These are phyloP conservation scores for Mormyrus proboscirostris DNA, from an alignment of 2,797 vertebrate species.

Conservation along the genomic window DNA sequence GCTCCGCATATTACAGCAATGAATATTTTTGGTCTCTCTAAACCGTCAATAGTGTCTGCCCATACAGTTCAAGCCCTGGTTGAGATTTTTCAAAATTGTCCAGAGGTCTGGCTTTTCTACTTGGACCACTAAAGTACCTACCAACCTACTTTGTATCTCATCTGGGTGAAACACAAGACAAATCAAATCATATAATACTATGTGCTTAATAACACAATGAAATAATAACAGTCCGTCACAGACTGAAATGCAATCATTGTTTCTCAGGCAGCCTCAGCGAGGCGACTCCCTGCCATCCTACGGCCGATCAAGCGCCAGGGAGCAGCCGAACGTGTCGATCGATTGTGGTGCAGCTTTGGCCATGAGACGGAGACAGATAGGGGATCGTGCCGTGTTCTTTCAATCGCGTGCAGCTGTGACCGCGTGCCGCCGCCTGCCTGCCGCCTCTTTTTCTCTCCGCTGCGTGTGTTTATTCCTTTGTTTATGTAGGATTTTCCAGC, in stretches of 20 bases:
- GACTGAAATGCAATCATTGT: neutral
- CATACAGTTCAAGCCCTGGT: neutral
- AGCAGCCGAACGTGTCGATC: neutral
- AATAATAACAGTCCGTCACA: neutral
- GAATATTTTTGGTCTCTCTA: neutral
- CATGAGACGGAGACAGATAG: neutral
- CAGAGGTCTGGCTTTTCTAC: neutral
- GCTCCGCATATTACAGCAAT: neutral
- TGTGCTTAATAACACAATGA: neutral
- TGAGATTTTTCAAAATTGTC: neutral
- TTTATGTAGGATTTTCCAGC: slow-evolving; percentile 1
- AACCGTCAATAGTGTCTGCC: neutral
- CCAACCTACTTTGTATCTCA: neutral
- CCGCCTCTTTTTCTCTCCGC: neutral
- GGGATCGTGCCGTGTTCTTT: neutral
- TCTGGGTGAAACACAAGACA: neutral
- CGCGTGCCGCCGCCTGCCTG: neutral
- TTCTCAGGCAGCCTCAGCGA: neutral
- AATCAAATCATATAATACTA: neutral
- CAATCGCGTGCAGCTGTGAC: neutral
- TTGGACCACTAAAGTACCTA: neutral
- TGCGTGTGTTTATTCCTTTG: neutral
- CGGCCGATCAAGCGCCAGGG: neutral
- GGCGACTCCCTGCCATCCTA: neutral
- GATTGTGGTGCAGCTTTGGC: neutral